phyloP scores from a whole-genome alignment of 2,113 vertebrate genomes.

The Syngnathoides biaculeatus region DNA sequence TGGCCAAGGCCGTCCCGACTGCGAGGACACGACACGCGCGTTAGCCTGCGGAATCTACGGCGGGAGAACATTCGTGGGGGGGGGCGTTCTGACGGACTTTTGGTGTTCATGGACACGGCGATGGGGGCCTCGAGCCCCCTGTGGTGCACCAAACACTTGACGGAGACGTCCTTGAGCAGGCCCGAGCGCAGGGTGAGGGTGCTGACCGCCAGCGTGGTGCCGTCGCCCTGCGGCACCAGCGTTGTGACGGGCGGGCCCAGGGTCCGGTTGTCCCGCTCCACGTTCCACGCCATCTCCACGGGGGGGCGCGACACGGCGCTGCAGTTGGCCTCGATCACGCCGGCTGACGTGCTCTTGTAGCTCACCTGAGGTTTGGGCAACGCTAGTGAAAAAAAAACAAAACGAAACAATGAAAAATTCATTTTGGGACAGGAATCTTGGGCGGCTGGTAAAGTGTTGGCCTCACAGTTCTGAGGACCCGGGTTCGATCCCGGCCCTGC shows the following conservation, averaged over 20 bases:
- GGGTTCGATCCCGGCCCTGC: too few relatives aligned
- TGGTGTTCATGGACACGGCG: constrained; percentile 80
- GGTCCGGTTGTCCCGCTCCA: constrained; percentile 73
- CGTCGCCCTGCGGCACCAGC: constrained; percentile 55
- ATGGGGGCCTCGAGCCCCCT: constrained; percentile 75
- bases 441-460: too few relatives aligned
- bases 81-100: constrained; percentile 59
- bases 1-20: constrained; percentile 76
- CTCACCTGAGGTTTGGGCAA: constrained; percentile 77
- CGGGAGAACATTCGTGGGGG: not conserved
- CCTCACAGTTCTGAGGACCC: too few relatives aligned
- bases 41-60: not conserved
- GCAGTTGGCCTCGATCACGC: constrained; percentile 77
- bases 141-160: constrained; percentile 79
- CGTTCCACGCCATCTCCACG: constrained; percentile 74
- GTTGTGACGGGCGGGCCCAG: constrained; percentile 60
- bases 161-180: constrained; percentile 72
- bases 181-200: constrained; percentile 65
- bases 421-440: too few relatives aligned
- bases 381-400: constrained; percentile 42
- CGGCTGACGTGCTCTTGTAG: constrained; percentile 71
- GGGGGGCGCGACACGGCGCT: constrained; percentile 69
- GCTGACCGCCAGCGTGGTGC: constrained; percentile 73
- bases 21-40: constrained; percentile 6
- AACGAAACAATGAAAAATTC: not conserved